Percentiles rank a stretch among this genome's conserved stretches.
Evolutionary conservation across 2,113 vertebrate species (phyloP).

Genomic region (Sander vitreus): DNA sequence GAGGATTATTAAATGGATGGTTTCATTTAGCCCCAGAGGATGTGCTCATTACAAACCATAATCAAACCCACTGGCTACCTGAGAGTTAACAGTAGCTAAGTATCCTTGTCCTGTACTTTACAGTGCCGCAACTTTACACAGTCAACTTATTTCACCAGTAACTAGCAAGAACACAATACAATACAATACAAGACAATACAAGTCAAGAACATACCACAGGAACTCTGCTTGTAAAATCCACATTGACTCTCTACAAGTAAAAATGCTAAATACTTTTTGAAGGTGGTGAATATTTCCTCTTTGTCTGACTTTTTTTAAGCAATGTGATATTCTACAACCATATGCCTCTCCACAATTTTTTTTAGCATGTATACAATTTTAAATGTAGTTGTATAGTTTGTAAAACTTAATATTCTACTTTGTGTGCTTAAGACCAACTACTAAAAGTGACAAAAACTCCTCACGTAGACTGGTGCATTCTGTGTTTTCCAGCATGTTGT

Average conservation of each 20-base stretch:
- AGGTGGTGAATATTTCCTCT: neutral
- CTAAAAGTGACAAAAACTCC: slow-evolving; percentile 9
- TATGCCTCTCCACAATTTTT: too few species aligned
- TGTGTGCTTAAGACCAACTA: neutral
- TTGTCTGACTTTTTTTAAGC: too few species aligned
- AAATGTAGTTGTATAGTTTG: neutral
- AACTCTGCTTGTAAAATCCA: neutral
- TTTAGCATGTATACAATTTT: neutral
- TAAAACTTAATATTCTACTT: neutral
- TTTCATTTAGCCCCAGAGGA: neutral
- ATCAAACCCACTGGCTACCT: neutral
- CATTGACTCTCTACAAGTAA: neutral
- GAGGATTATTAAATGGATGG: slow-evolving; percentile 3
- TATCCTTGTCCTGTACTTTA: neutral
- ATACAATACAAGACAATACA: neutral
- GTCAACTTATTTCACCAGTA: neutral
- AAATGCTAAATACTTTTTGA: neutral
- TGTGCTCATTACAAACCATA: slow-evolving; percentile 1
- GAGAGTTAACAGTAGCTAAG: neutral
- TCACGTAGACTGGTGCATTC: neutral
- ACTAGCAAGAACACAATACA: neutral
- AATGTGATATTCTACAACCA: too few species aligned
- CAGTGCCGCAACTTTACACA: neutral
- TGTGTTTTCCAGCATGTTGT: slow-evolving; percentile 8
- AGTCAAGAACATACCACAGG: neutral